Evolutionary conservation across 2,888 invertebrate genomes (phyloP), one percentile per base, ranked within the genome.

Genomic region (Mimumesa dahlbomi): DNA sequence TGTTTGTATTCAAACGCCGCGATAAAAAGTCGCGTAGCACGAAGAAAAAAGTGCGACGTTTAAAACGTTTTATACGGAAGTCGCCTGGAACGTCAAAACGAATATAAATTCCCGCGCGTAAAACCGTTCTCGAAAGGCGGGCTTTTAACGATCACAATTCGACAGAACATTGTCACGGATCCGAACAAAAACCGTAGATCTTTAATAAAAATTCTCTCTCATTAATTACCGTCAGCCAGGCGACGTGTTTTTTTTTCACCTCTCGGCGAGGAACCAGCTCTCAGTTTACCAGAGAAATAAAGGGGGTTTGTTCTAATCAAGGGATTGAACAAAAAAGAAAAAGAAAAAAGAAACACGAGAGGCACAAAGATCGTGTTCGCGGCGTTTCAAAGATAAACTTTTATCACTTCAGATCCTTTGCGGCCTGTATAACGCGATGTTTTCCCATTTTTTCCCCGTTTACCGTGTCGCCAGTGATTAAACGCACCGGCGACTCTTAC

Each of bases 371-470:
- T 42, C 34, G 7, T 14, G 31, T 42, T 49, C 16, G 9, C 31
- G 4, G 14, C 34, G 11, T 42, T 34, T 31, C 29, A 9, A 43
- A 36, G 54, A 63, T 63, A 66, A 66, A 63, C 48, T 36, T 4
- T 29, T 54, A 56, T 54, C 49, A 63, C 43, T 63, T 45, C 13
- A 16, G 43, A 9, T 21, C 21, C 54, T 43, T 66, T 66, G 66
- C 43, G 54, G 63, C 54, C 54, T 49, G n/a, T n/a, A 48, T 36
- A 36, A 14, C 29, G 43, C 36, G 40, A 53, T 36, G 53, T 49
- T 43, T 18, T 36, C 29, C 21, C 18, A 49, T 63, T 54, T 36
- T 54, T 45, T 66, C 31, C 7, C 42, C 4, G 6, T 14, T 9
- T 16, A 16, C 29, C 13, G 19, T 9, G 16, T 18, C 21, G 29